phyloP scores from a whole-genome alignment of 2,888 invertebrate species.

The Ecliptopera silaceata region DNA sequence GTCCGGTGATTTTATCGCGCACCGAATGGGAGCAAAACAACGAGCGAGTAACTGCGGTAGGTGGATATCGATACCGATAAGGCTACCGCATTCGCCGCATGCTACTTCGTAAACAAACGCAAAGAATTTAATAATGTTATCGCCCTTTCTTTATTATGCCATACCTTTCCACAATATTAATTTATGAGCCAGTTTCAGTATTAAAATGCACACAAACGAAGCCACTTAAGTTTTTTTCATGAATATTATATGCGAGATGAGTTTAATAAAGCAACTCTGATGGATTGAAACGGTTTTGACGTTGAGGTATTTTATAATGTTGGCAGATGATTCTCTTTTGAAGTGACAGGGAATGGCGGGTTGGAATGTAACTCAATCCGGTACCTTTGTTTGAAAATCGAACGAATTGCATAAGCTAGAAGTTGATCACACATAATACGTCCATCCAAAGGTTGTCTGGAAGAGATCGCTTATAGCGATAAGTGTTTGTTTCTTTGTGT shows the following conservation, averaged over 20 bases:
- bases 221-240: constrained; percentile 1
- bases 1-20: constrained; percentile 37
- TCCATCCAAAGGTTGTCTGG: no score
- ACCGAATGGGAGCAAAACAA: constrained; percentile 50
- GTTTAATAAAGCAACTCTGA: constrained; percentile 13
- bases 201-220: constrained; percentile 13
- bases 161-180: constrained; percentile 21
- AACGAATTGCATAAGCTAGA: constrained; percentile 21
- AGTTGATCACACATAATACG: no score
- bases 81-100: constrained; percentile 27
- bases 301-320: constrained; percentile 18
- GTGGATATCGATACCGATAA: constrained; percentile 35
- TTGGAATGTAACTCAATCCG: constrained; percentile 21
- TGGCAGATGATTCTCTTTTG: constrained; percentile 40
- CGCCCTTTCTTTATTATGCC: constrained; percentile 15
- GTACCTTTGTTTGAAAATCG: constrained; percentile 15
- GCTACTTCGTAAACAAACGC: constrained; percentile 26
- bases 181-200: constrained; percentile 15
- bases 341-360: constrained; percentile 8
- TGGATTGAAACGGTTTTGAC: constrained; percentile 9
- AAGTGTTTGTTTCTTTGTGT: no score
- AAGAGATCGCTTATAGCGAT: no score
- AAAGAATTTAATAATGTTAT: constrained; percentile 24
- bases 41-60: constrained; percentile 50
- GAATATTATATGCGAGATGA: constrained; percentile 13